phyloP scores from a whole-genome alignment of 2,113 vertebrate species.

The Tachycineta bicolor region DNA sequence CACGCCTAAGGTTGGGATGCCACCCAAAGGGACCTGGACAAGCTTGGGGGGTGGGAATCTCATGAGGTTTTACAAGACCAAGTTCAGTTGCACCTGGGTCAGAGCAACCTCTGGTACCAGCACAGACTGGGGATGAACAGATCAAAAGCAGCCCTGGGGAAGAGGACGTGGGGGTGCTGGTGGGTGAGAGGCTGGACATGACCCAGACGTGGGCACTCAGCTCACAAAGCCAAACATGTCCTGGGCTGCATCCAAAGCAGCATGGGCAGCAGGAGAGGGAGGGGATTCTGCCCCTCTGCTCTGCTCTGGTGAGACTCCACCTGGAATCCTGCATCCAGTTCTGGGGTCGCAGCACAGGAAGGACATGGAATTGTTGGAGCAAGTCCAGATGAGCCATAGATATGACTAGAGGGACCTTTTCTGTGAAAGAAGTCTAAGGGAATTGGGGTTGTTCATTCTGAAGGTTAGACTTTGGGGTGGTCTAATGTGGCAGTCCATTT shows the following conservation, averaged over 20 bases:
- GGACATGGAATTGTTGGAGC: rapidly evolving
- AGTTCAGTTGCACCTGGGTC: no score
- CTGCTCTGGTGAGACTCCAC: neutral
- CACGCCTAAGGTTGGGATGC: neutral
- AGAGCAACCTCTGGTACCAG: rapidly evolving
- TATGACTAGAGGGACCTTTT: neutral
- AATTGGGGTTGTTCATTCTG: neutral
- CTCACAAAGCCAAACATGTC: neutral
- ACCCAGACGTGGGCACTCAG: neutral
- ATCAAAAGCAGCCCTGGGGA: rapidly evolving
- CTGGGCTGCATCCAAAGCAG: neutral
- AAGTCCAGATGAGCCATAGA: neutral
- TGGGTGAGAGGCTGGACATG: neutral
- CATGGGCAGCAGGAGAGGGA: neutral
- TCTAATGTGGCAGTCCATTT: neutral
- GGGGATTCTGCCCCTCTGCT: neutral
- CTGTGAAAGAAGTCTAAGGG: neutral
- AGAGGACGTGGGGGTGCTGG: neutral
- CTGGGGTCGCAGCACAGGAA: neutral
- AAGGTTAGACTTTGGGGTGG: neutral
- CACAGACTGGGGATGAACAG: neutral
- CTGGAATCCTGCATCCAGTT: neutral
- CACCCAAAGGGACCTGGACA: neutral
- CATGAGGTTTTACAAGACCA: neutral
- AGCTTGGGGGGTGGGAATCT: neutral